These are phyloP conservation scores for Limonius californicus DNA, from an alignment of 1,140 invertebrate genomes.

Conservation along the genomic window DNA sequence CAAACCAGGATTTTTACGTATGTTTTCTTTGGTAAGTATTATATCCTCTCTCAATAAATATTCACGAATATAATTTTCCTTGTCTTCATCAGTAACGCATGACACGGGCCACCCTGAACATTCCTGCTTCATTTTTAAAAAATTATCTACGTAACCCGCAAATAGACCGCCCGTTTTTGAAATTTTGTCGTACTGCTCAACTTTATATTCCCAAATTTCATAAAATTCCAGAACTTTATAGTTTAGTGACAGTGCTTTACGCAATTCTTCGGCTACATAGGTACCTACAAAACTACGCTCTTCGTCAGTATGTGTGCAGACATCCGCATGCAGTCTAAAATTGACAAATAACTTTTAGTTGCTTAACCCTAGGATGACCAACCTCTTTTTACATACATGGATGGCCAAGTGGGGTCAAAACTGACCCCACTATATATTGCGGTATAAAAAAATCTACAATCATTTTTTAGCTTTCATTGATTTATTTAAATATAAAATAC, in stretches of 20 bases:
- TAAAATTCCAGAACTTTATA: neutral
- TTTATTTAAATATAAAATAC: no score
- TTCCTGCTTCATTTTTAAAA: constrained; percentile 10
- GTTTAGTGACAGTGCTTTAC: neutral
- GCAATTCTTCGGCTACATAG: constrained; percentile 2
- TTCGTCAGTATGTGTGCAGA: neutral
- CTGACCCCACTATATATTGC: no score
- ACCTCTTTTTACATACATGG: no score
- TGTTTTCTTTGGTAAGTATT: neutral
- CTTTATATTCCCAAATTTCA: constrained; percentile 7
- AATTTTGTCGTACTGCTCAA: neutral
- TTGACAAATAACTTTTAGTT: no score
- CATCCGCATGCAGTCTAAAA: neutral
- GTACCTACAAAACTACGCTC: neutral
- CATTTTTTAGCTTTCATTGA: no score
- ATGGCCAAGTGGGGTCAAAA: no score
- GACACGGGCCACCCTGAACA: neutral
- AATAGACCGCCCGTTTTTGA: neutral
- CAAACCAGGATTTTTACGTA: no score
- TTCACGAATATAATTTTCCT: neutral
- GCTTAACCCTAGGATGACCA: no score
- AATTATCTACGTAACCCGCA: neutral
- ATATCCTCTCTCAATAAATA: constrained; percentile 3
- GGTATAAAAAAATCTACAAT: no score
- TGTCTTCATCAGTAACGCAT: neutral